A percentile compares a stretch with the other conserved stretches of the same genome.
These are phyloP conservation scores for Philhelius pedissequus DNA, from an alignment of 2,888 invertebrate species.

Conservation along the genomic window DNA sequence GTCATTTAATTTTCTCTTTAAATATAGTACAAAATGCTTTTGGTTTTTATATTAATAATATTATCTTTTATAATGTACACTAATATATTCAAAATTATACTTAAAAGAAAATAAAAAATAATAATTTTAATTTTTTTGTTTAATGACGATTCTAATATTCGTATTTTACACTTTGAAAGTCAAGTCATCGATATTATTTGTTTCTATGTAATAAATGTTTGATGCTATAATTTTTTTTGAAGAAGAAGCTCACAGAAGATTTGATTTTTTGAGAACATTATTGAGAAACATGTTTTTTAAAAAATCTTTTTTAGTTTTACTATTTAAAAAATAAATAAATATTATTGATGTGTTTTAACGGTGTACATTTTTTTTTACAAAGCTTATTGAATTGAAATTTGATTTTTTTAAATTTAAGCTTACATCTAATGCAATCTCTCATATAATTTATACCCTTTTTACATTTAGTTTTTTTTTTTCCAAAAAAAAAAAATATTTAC, in stretches of 20 bases:
- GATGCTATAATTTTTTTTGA: not conserved
- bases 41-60: conserved; percentile 33
- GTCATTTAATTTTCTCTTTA: conserved; percentile 55
- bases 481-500: conserved; percentile 24
- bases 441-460: not conserved
- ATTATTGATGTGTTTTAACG: conserved; percentile 5
- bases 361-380: conserved; percentile 36
- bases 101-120: conserved; percentile 18
- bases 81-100: conserved; percentile 45
- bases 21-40: conserved; percentile 66
- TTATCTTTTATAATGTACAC: conserved; percentile 50
- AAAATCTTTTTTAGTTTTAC: not conserved
- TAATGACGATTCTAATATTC: conserved; percentile 17
- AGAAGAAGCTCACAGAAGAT: conserved; percentile 44
- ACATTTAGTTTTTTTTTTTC: not conserved
- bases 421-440: not conserved
- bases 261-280: conserved; percentile 26
- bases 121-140: conserved; percentile 10
- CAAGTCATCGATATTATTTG: conserved; percentile 9
- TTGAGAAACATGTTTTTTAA: conserved; percentile 24
- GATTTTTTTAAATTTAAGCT: conserved; percentile 2
- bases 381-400: conserved; percentile 44
- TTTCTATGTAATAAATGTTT: conserved; percentile 20
- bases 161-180: conserved; percentile 54
- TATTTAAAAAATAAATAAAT: conserved; percentile 37